Conservation (phyloP, 2,113 vertebrate species). For the Lynx canadensis region DNA sequence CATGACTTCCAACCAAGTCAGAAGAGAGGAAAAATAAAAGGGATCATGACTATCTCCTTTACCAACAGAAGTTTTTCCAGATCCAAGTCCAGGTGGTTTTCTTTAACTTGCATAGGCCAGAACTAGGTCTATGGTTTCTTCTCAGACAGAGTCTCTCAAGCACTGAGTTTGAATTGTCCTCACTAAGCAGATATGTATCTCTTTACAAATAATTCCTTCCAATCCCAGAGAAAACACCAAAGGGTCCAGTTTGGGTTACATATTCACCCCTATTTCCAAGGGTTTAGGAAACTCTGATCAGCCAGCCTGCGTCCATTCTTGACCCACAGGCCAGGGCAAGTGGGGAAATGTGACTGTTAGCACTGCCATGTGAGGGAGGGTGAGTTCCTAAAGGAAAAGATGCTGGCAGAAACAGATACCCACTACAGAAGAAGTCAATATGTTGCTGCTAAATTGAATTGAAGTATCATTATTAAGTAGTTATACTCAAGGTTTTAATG, state of each 20-base stretch:
- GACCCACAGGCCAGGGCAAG: neutral
- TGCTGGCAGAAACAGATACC: neutral
- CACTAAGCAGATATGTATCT: neutral
- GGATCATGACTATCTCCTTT: neutral
- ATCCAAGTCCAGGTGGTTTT: neutral
- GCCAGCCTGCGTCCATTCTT: neutral
- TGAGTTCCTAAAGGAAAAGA: neutral
- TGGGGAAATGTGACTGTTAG: neutral
- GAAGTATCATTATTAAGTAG: neutral
- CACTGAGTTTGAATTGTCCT: neutral
- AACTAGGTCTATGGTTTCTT: neutral
- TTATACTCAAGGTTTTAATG: conserved; percentile 14
- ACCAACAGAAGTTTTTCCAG: neutral
- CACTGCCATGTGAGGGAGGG: neutral
- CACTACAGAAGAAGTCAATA: neutral
- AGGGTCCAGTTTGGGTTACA: neutral
- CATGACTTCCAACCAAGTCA: neutral
- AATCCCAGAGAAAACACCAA: neutral
- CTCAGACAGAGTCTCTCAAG: neutral
- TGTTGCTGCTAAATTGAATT: neutral
- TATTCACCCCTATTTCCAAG: neutral
- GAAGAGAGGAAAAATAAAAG: neutral
- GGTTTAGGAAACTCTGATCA: neutral
- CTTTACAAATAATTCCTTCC: neutral
- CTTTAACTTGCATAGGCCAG: neutral